A percentile compares a stretch with the other conserved stretches of the same genome.
Conservation (phyloP, 2,888 invertebrate species). For the Pollenia amentaria region DNA sequence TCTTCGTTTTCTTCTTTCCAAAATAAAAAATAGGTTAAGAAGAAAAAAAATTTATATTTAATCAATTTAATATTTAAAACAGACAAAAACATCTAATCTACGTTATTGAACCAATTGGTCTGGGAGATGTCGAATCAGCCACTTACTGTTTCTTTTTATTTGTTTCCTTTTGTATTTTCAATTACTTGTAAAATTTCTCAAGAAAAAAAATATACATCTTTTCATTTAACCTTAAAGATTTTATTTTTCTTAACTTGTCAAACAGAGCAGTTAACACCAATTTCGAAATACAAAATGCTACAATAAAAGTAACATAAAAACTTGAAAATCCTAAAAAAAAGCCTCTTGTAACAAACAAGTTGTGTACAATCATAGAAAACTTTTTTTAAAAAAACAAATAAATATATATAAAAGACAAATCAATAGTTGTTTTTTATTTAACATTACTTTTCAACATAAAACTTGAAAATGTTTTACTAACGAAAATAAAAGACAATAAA, state of each 20-base stretch:
- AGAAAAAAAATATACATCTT: neutral
- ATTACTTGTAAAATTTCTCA: neutral
- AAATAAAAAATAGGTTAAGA: no score
- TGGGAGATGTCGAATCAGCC: no score
- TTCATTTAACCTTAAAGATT: neutral
- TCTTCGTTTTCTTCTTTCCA: no score
- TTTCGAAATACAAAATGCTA: neutral
- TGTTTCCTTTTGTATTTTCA: neutral
- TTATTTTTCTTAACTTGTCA: neutral
- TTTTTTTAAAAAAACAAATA: neutral
- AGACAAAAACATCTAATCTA: no score
- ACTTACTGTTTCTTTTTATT: no score
- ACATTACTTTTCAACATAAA: constrained; percentile 9
- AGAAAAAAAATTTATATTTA: no score
- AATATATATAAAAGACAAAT: constrained; percentile 6
- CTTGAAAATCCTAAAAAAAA: neutral
- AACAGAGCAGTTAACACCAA: constrained; percentile 17
- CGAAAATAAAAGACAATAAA: neutral
- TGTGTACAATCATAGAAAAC: constrained; percentile 1
- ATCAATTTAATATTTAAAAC: no score
- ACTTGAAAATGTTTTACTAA: neutral
- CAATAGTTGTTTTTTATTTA: constrained; percentile 13
- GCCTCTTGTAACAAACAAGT: constrained; percentile 28
- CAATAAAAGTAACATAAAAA: constrained; percentile 14
- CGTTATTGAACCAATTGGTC: no score